Evolutionary conservation across 2,888 invertebrate genomes (phyloP).

Genomic region (Drosophila hamatofila): DNA sequence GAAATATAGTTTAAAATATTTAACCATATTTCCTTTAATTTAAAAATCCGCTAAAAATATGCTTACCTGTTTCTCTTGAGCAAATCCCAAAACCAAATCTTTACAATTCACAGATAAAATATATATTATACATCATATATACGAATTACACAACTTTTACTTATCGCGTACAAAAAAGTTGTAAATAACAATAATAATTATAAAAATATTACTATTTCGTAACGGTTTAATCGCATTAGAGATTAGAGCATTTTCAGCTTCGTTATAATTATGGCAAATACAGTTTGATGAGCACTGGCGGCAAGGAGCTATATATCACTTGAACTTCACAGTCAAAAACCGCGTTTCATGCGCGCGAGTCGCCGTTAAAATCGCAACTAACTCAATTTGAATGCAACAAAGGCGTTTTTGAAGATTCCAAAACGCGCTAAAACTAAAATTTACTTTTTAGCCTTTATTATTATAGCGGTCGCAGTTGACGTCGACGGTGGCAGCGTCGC

Average conservation of each 20-base stretch:
- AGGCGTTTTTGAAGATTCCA: slow-evolving; percentile 71
- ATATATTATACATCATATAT: neutral
- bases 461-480: slow-evolving; percentile 21
- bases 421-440: slow-evolving; percentile 63
- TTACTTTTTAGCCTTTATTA: slow-evolving; percentile 67
- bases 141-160: slow-evolving; percentile 29
- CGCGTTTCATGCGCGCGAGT: slow-evolving; percentile 51
- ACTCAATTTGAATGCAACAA: slow-evolving; percentile 57
- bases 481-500: neutral
- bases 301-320: slow-evolving; percentile 2
- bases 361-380: slow-evolving; percentile 69
- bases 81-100: slow-evolving; percentile 20
- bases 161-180: slow-evolving; percentile 36
- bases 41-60: neutral
- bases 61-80: slow-evolving; percentile 18
- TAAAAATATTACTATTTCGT: slow-evolving; percentile 14
- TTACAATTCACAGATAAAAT: slow-evolving; percentile 48
- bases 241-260: slow-evolving; percentile 24
- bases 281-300: slow-evolving; percentile 44
- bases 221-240: slow-evolving; percentile 25
- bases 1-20: too few species aligned
- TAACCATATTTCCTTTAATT: neutral
- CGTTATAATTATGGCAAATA: slow-evolving; percentile 7
- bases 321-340: slow-evolving; percentile 20
- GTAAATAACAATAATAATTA: slow-evolving; percentile 13